Evolutionary conservation across 2,797 vertebrate genomes (phyloP), one percentile per base, ranked within the genome.

Genomic region (Myiotriccus ornatus): DNA sequence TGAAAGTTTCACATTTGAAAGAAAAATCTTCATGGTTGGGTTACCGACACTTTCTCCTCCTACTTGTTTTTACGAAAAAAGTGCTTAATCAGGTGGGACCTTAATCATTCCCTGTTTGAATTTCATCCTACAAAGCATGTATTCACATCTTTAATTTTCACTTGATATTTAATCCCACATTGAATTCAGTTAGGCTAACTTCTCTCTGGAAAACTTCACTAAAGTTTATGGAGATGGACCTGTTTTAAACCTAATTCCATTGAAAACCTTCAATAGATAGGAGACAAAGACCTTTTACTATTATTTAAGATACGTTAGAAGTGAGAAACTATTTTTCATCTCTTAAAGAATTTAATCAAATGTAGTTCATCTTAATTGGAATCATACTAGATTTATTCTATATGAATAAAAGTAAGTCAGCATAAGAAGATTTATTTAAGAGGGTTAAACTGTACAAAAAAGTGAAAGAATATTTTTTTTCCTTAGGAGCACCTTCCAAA

Each of bases 71-170:
- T 52, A 80, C 91, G 46, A 56, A 70, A 74, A 69, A 77, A 59
- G 23, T 57, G 2, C 7, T 88, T 14, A 34, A 4, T 30, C 8
- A 5, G 2, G 1, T 27, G n/a, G 4, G 5, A 78, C 6, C 10
- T 55, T 90, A 49, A 55, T 43, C 1, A 2, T 53, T 50, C 9
- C 17, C 21, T 9, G 35, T 57, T 86, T 1, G 1, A 69, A 43
- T 73, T 84, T 52, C 53, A 23, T 55, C 47, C 32, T 65, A 20
- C 7, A 47, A 69, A 71, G 7, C 8, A 49, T 5, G 2, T 41
- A 63, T 41, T 74, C 41, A 68, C 27, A 60, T 68, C 20, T 11
- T 68, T 81, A 75, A 44, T 84, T 52, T 89, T 94, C 30, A 50
- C 30, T 80, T 55, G 10, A 22, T 67, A 9, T 46, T 82, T 65